These are phyloP conservation scores for Rousettus leschenaultii DNA, from an alignment of 2,113 vertebrate genomes.

Conservation along the genomic window DNA sequence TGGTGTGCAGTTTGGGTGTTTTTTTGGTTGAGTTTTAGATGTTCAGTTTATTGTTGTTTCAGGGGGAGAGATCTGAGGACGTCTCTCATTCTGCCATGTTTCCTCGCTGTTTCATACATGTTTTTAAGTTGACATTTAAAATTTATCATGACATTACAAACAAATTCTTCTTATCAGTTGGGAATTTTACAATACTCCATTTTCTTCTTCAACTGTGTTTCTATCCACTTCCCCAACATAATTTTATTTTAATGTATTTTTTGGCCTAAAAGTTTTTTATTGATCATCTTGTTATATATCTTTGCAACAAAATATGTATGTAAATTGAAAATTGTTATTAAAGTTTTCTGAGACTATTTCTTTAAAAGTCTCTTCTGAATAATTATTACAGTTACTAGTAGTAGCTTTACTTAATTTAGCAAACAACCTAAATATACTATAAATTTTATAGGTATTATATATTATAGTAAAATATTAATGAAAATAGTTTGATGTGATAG, in stretches of 20 bases:
- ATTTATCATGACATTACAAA: neutral
- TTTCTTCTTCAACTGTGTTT: neutral
- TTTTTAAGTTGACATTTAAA: neutral
- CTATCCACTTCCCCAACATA: neutral
- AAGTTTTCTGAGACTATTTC: neutral
- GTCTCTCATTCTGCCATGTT: too few relatives aligned
- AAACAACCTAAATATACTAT: neutral
- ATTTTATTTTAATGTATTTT: neutral
- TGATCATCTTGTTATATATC: neutral
- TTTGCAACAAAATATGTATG: neutral
- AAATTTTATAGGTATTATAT: neutral
- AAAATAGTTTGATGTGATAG: neutral
- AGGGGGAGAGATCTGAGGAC: too few relatives aligned
- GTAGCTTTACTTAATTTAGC: neutral
- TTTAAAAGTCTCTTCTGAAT: neutral
- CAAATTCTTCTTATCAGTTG: neutral
- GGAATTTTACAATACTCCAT: neutral
- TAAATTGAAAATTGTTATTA: neutral
- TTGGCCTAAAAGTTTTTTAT: neutral
- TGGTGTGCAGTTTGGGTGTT: too few relatives aligned
- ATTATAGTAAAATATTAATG: neutral
- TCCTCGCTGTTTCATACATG: neutral
- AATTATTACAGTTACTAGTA: neutral
- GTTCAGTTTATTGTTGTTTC: too few relatives aligned
- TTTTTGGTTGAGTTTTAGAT: too few relatives aligned